These are phyloP conservation scores for Sebastes melanostomus DNA, from an alignment of 2,797 vertebrate species.

Conservation along the genomic window DNA sequence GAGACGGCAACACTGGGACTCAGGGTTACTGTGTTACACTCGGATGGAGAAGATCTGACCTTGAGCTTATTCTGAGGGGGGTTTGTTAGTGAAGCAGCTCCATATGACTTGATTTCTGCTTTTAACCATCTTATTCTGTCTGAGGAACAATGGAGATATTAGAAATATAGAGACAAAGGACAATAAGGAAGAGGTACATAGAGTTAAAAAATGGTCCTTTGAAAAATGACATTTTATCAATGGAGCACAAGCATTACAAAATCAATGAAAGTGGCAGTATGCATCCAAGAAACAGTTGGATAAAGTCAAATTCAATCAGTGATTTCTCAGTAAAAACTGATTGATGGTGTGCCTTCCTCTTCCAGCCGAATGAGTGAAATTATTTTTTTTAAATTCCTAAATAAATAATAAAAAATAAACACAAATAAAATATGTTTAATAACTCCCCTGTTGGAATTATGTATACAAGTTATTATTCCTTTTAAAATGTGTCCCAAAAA, in stretches of 20 bases:
- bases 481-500: conserved; percentile 13
- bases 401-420: neutral
- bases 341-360: neutral
- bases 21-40: conserved; percentile 67
- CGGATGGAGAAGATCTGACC: conserved; percentile 69
- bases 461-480: conserved; percentile 2
- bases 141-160: neutral
- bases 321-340: neutral
- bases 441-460: neutral
- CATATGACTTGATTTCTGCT: conserved; percentile 52
- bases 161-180: neutral
- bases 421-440: neutral
- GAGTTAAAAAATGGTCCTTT: neutral
- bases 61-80: conserved; percentile 53
- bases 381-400: neutral
- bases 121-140: conserved; percentile 16
- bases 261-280: neutral
- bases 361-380: neutral
- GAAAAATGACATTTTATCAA: neutral
- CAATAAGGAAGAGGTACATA: neutral
- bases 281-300: neutral
- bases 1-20: conserved; percentile 32
- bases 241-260: neutral
- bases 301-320: neutral
- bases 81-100: conserved; percentile 49